Base-by-base conservation (phyloP, 2,888 invertebrate genomes). In the Polydrusus tereticollis region DNA sequence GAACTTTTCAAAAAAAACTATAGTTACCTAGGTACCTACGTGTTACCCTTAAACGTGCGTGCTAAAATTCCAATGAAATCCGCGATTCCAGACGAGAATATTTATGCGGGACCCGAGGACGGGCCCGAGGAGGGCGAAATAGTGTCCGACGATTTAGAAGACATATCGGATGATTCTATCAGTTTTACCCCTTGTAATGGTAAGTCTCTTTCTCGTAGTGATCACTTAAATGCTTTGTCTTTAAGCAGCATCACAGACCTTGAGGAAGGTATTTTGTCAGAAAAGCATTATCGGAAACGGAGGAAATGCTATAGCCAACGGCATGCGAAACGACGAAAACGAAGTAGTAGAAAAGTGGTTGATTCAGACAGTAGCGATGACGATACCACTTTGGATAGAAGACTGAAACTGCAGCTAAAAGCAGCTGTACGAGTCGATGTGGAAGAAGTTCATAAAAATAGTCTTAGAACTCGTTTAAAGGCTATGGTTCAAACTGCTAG, bases 381-480 rank as follows among this genome's bases (percentile, higher is more conserved):
- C 71, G 62, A 80, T 78, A 72, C 76, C 23, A 81, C 78, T 20
- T 76, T 75, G 23, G 72, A 77, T 76, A 75, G 52, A 45, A 72
- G 57, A 60, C 59, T 80, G 12, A 75, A 82, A 47, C 83, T 85
- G 75, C 88, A 88, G 81, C 81, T 90, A 73, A 88, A 88, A 74
- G 85, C 89, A 81, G 89, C 90, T 60, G 87, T 90, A 38, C 82
- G 85, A 47, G 85, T 88, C 12, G 82, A 82, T 8, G 69, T 74
- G 8, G 76, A 80, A 57, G 80, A 80, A 47, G 68, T 76, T 36
- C 77, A 80, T 23, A 80, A 79, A 69, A 55, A 55, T 29, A 83
- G 82, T 69, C 78, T 85, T 47, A 77, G 80, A 59, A 80, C 82
- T 5, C 80, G 85, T 38, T 75, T 86, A 67, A 81, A 79, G 74